A percentile compares a stretch with the other conserved stretches of the same genome.
phyloP scores from a whole-genome alignment of 2,113 vertebrate genomes.

The Sceloporus tristichus region DNA sequence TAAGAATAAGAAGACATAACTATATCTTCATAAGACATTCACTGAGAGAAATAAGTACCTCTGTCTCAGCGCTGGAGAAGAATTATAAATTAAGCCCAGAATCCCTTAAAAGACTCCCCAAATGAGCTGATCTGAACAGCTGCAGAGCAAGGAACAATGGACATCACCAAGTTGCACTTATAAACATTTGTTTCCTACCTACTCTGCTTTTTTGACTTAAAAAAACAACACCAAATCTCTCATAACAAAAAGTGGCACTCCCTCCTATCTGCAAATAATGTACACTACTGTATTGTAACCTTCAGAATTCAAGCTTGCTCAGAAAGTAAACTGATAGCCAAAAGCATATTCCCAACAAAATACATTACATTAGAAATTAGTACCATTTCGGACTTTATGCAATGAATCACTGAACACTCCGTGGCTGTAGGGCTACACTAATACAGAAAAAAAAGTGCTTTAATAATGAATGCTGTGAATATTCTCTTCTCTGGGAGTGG shows the following conservation, averaged over 20 bases:
- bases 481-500: conserved; percentile 57
- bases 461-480: conserved; percentile 70
- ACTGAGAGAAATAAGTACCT: not conserved
- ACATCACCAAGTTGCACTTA: not conserved
- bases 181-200: not conserved
- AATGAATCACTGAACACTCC: conserved; percentile 54
- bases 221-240: conserved; percentile 1
- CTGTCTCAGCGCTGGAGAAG: not conserved
- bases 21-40: not conserved
- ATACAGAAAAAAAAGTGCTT: conserved; percentile 60
- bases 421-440: conserved; percentile 69
- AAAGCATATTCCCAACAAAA: conserved; percentile 40
- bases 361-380: conserved; percentile 56
- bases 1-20: not conserved
- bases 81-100: not conserved
- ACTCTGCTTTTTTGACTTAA: not conserved
- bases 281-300: conserved; percentile 44
- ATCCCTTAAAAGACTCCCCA: not conserved
- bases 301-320: conserved; percentile 35
- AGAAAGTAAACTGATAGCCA: conserved; percentile 40
- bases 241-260: conserved; percentile 7
- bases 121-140: not conserved
- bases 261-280: conserved; percentile 11
- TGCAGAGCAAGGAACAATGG: not conserved
- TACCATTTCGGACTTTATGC: conserved; percentile 45